Base-by-base conservation (phyloP, 1,140 invertebrate genomes). In the Dendrolimus punctatus region DNA sequence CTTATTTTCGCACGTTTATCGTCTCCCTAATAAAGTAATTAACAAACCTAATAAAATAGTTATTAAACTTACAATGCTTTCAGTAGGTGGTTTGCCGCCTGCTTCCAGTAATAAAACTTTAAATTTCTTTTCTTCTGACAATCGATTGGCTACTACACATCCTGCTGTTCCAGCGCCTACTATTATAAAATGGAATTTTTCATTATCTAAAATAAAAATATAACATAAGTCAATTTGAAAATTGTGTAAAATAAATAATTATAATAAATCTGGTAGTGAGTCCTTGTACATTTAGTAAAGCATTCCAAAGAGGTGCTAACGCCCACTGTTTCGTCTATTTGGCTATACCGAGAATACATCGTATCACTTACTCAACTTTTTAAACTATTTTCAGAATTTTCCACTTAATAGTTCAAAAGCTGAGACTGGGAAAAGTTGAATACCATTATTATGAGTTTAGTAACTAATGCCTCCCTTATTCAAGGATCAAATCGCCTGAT, bases 21-120 rank as follows among this genome's bases (percentile, higher is more conserved):
- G 23, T 23, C 23, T 23, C 23, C 23, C 23, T 23, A 23, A 23
- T 23, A 23, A 23, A 23, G 23, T 23, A 23, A 23, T 23, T 23
- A 23, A 1, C 3, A 23, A 23, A 23, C 23, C 23, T 23, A 23
- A 23, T 23, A 23, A 23, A 23, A 43, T 7, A 51, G 23, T 51
- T 38, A 5, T 6, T 38, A 23, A 23, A 46, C 44, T 45, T 46
- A 55, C 58, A 10, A 44, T 42, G 43, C 51, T 60, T 54, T 64
- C 56, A 5, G 57, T 6, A 39, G 63, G 64, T 8, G 64, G 48
- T 39, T 58, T 44, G 40, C 42, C 41, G 6, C 90, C 91, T 4
- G 90, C 90, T 77, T 91, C 91, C 0, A 91, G n/a, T 5, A 91
- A 57, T 0, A 86, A 62, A 6, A 86, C 63, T 0, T 60, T 69